A percentile compares a stretch with the other conserved stretches of the same genome.
These are phyloP conservation scores for Caenorhabditis angaria DNA, from an alignment of 2,888 invertebrate genomes.

Conservation along the genomic window DNA sequence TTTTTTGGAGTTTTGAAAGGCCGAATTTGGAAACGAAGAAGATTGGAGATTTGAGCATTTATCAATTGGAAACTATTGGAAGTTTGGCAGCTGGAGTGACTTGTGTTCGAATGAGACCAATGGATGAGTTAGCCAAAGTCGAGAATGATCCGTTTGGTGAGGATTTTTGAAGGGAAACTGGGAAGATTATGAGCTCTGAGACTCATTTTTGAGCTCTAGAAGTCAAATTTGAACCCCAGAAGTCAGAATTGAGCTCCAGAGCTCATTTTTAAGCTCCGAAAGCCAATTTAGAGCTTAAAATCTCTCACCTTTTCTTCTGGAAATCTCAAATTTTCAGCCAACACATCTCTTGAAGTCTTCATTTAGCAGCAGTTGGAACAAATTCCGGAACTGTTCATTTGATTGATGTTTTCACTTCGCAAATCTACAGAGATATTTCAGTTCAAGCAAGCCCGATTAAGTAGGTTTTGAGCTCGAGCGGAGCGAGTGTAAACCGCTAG, in stretches of 20 bases:
- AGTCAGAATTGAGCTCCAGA: no score
- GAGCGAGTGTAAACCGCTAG: no score
- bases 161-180: not conserved
- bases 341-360: slow-evolving; percentile 34
- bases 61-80: slow-evolving; percentile 50
- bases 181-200: no score
- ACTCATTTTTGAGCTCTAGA: no score
- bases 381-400: slow-evolving; percentile 72
- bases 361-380: slow-evolving; percentile 52
- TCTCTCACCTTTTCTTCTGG: no score
- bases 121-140: slow-evolving; percentile 52
- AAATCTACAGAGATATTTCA: slow-evolving; percentile 76
- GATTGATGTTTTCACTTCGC: slow-evolving; percentile 76
- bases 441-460: slow-evolving; percentile 76
- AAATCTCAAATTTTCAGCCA: no score
- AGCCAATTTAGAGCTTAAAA: no score
- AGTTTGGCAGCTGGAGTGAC: slow-evolving; percentile 58
- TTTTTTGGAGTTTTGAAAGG: no score
- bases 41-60: slow-evolving; percentile 47
- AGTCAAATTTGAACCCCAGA: no score
- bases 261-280: no score
- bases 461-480: slow-evolving; percentile 47
- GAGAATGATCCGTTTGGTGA: slow-evolving; percentile 48
- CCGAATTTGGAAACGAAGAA: slow-evolving; percentile 43
- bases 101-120: slow-evolving; percentile 65